A percentile compares a stretch with the other conserved stretches of the same genome.
Evolutionary conservation across 1,140 invertebrate genomes (phyloP).

Genomic region (Cherax quadricarinatus): DNA sequence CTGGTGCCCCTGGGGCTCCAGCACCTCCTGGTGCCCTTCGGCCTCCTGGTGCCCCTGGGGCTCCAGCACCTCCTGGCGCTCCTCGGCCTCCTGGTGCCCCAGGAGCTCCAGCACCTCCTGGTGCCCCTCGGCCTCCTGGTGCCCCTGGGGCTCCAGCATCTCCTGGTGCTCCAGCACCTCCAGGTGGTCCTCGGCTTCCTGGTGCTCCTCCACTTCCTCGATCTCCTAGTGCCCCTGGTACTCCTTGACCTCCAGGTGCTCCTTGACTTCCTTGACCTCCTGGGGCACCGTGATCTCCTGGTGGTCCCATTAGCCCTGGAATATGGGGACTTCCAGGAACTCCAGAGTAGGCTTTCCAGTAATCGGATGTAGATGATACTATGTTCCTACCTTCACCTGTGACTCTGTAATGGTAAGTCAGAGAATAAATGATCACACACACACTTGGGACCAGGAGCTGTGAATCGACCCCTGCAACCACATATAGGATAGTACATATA

Average conservation of each 20-base stretch:
- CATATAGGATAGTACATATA: too few relatives aligned
- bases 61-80: neutral
- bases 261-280: neutral
- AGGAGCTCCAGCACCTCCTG: neutral
- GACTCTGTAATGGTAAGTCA: too few relatives aligned
- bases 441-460: too few relatives aligned
- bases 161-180: neutral
- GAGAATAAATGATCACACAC: too few relatives aligned
- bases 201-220: neutral
- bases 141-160: too few relatives aligned
- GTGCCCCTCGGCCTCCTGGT: neutral
- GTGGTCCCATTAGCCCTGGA: neutral
- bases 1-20: neutral
- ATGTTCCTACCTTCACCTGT: too few relatives aligned
- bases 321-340: too few relatives aligned
- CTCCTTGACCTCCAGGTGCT: neutral
- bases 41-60: neutral
- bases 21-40: neutral
- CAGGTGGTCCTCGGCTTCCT: neutral
- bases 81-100: neutral
- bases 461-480: too few relatives aligned
- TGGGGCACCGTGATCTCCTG: neutral
- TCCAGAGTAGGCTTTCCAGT: too few relatives aligned
- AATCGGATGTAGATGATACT: too few relatives aligned
- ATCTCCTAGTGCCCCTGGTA: neutral